phyloP scores from a whole-genome alignment of 2,797 vertebrate genomes.

The Coreius guichenoti region DNA sequence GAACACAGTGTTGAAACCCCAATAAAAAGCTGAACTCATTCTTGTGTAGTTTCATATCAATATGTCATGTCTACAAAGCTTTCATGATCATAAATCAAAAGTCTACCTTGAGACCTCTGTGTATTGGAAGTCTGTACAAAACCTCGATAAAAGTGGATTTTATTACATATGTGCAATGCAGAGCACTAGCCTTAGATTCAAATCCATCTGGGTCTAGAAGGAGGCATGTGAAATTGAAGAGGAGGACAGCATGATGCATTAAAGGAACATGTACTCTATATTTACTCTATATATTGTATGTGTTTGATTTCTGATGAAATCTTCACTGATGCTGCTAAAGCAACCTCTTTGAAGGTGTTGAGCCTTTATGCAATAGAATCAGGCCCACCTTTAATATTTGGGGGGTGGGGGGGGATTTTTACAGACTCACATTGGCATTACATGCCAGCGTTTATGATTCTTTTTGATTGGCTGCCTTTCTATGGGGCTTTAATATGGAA shows the following conservation, averaged over 20 bases:
- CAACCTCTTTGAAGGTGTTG: conserved; percentile 55
- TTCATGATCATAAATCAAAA: conserved; percentile 36
- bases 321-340: conserved; percentile 58
- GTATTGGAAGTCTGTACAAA: conserved; percentile 44
- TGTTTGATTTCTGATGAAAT: conserved; percentile 61
- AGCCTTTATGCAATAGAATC: conserved; percentile 37
- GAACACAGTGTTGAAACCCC: background rate
- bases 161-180: conserved; percentile 23
- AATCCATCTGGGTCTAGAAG: background rate
- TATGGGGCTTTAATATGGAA: conserved; percentile 22
- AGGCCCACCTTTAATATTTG: conserved; percentile 38
- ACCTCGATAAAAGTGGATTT: conserved; percentile 10
- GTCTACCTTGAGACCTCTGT: conserved; percentile 11
- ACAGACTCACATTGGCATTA: background rate
- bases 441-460: conserved; percentile 26
- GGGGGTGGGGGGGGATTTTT: too few species aligned
- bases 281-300: background rate
- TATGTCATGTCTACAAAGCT: conserved; percentile 30
- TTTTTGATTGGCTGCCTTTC: conserved; percentile 39
- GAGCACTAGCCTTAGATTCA: conserved; percentile 3
- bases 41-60: background rate
- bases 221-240: conserved; percentile 3
- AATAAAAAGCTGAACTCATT: background rate
- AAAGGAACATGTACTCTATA: background rate
- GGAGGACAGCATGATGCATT: conserved; percentile 5